Conservation (phyloP, 2,113 vertebrate species). For the Oxyruncus cristatus region DNA sequence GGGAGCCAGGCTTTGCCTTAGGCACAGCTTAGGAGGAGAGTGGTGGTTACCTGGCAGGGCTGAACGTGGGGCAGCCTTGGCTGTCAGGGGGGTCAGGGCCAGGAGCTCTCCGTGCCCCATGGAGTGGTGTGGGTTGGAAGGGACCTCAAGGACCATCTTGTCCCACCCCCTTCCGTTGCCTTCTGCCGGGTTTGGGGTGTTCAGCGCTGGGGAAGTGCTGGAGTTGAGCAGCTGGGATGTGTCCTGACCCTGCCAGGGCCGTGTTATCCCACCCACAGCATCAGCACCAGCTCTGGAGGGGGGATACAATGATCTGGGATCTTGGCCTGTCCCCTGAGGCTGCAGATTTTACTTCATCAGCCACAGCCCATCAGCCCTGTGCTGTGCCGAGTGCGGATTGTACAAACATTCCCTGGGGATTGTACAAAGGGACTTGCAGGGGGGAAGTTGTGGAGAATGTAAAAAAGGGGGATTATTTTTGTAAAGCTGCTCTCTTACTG, state of each 20-base stretch:
- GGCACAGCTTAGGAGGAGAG: neutral
- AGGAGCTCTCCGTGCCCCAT: fast-evolving
- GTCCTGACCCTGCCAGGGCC: neutral
- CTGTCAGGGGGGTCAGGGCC: fast-evolving
- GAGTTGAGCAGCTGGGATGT: fast-evolving
- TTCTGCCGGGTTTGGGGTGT: neutral
- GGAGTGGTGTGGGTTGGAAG: neutral
- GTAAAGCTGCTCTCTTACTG: neutral
- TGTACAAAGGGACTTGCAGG: neutral
- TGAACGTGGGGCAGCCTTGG: too few species aligned
- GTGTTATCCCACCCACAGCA: fast-evolving
- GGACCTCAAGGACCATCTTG: neutral
- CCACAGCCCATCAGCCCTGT: neutral
- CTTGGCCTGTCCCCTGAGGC: neutral
- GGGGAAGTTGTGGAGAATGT: neutral
- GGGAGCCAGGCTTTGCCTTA: neutral
- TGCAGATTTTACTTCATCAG: too few species aligned
- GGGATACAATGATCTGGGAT: fast-evolving
- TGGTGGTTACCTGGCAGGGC: neutral
- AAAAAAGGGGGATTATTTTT: neutral
- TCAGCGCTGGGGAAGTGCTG: neutral
- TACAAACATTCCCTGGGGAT: neutral
- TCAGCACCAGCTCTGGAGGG: neutral
- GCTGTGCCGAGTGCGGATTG: neutral
- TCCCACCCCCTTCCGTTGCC: fast-evolving